Evolutionary conservation across 1,140 invertebrate species (phyloP).

Genomic region (Drosophila equinoxialis): DNA sequence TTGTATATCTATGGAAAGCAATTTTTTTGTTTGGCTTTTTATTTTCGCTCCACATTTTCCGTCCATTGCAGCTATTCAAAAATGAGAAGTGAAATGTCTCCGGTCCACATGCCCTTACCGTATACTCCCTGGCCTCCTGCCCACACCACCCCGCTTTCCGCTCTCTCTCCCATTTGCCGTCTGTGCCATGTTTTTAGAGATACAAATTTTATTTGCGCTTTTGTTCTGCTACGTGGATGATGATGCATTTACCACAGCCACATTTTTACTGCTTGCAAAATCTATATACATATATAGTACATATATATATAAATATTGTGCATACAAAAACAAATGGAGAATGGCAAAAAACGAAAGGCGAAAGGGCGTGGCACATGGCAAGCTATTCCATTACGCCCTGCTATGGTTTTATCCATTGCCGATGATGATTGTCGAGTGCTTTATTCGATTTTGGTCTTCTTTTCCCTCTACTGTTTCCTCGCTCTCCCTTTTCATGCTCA

Average conservation of each 20-base stretch:
- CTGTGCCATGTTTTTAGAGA: background rate
- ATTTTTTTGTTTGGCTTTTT: too few species aligned
- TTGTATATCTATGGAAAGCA: too few species aligned
- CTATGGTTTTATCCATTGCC: conserved; percentile 11
- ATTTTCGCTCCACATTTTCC: too few species aligned
- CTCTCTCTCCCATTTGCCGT: background rate
- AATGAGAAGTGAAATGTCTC: conserved; percentile 1
- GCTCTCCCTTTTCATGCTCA: background rate
- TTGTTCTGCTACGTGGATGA: background rate
- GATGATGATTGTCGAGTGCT: conserved; percentile 56
- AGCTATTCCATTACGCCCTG: conserved; percentile 4
- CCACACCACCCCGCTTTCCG: background rate
- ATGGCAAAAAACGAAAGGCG: conserved; percentile 12
- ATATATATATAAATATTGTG: conserved; percentile 18
- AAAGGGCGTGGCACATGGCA: conserved; percentile 38
- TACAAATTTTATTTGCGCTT: conserved; percentile 9
- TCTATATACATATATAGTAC: conserved; percentile 7
- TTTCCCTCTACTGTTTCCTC: background rate
- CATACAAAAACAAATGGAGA: conserved; percentile 36
- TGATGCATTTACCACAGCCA: background rate
- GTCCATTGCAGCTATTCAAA: background rate
- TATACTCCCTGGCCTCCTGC: too few species aligned
- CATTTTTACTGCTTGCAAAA: background rate
- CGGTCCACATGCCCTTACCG: background rate
- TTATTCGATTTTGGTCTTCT: conserved; percentile 49